Conservation (phyloP, 2,888 invertebrate species). For the Melipona beecheii region DNA sequence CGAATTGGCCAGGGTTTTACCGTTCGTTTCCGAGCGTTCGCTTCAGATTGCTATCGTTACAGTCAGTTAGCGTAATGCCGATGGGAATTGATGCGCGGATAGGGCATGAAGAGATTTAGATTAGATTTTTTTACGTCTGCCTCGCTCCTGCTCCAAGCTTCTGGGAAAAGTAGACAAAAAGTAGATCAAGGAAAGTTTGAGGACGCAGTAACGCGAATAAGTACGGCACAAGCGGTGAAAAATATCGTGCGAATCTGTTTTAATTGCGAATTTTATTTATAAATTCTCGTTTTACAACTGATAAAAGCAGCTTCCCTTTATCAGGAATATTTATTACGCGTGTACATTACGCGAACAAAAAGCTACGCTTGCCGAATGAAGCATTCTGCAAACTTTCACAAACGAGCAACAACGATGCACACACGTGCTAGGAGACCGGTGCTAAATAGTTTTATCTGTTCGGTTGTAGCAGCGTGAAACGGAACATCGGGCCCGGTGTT, state of each 20-base stretch:
- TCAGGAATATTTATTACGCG: background rate
- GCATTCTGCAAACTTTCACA: background rate
- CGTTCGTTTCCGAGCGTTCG: background rate
- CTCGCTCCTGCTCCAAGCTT: background rate
- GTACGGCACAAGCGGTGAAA: too few species aligned
- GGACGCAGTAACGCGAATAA: too few species aligned
- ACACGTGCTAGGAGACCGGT: background rate
- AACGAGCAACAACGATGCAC: background rate
- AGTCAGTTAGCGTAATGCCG: background rate
- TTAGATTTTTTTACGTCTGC: background rate
- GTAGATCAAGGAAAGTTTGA: too few species aligned
- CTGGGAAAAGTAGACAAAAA: too few species aligned
- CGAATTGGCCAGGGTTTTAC: background rate
- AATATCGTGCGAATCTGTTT: background rate
- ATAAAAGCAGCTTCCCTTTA: background rate
- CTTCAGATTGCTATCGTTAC: background rate
- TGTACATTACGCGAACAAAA: background rate
- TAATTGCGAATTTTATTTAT: background rate
- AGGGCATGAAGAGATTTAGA: background rate
- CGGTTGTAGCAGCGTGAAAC: background rate
- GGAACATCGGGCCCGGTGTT: slow-evolving; percentile 7
- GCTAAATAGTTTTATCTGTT: background rate
- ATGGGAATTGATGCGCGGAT: background rate
- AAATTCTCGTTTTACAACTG: background rate
- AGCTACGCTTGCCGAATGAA: too few species aligned